Conservation (phyloP, 2,113 vertebrate genomes). For the Tetrao urogallus region DNA sequence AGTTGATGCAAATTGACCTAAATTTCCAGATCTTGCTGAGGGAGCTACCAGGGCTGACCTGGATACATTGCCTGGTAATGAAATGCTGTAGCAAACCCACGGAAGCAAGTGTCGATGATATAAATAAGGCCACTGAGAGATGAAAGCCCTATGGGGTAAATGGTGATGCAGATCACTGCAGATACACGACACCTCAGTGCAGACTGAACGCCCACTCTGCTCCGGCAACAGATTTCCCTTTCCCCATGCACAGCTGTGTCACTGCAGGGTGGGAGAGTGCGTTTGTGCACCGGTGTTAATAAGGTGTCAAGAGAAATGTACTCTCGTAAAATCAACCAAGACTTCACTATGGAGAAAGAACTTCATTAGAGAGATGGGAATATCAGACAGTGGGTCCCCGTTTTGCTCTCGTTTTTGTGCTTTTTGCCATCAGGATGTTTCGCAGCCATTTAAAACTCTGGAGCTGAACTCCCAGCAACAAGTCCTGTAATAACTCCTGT, state of each 20-base stretch:
- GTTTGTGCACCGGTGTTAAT: neutral
- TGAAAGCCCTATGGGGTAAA: neutral
- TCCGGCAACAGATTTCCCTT: neutral
- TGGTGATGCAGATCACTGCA: neutral
- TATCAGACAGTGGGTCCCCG: neutral
- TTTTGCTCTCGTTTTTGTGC: neutral
- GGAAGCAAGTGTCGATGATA: neutral
- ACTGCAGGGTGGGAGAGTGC: neutral
- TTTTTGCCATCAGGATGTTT: neutral
- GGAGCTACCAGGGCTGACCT: slow-evolving; percentile 37
- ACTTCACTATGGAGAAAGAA: neutral
- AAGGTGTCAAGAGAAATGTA: slow-evolving; percentile 21
- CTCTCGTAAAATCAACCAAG: neutral
- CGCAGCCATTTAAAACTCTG: slow-evolving; percentile 3
- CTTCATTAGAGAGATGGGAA: neutral
- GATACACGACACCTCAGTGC: fast-evolving
- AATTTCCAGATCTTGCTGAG: slow-evolving; percentile 50
- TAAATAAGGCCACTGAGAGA: slow-evolving; percentile 34
- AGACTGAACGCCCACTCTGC: neutral
- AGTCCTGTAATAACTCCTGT: neutral
- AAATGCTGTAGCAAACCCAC: neutral
- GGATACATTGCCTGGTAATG: neutral
- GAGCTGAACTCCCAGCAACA: slow-evolving; percentile 44
- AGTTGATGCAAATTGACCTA: neutral
- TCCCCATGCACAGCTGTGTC: neutral